Evolutionary conservation across 2,113 vertebrate genomes (phyloP).

Genomic region (Stigmatopora nigra): DNA sequence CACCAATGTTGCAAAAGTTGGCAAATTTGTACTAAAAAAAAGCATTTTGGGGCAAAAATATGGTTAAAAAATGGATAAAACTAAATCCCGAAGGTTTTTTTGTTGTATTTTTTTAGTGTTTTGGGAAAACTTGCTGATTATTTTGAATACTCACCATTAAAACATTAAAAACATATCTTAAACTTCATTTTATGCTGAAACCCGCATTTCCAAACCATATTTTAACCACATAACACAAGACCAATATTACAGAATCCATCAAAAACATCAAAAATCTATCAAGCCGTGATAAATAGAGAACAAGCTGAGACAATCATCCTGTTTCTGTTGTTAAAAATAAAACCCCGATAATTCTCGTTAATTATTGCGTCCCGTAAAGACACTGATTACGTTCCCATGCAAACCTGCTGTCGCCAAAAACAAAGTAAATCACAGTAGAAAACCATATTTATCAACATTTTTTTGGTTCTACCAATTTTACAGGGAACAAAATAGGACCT

Average conservation of each 20-base stretch:
- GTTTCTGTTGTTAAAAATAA: slow-evolving; percentile 1
- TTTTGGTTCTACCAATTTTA: slow-evolving; percentile 51
- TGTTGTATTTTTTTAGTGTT: too few species aligned
- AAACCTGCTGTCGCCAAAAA: slow-evolving; percentile 8
- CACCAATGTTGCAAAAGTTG: too few species aligned
- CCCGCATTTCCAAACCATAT: background rate
- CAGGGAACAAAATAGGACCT: slow-evolving; percentile 36
- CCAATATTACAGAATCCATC: background rate
- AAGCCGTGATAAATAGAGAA: background rate
- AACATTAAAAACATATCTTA: background rate
- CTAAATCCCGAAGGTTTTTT: too few species aligned
- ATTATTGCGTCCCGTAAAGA: slow-evolving; percentile 26
- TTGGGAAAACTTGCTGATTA: background rate
- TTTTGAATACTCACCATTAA: background rate
- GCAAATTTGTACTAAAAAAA: background rate
- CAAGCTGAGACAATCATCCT: background rate
- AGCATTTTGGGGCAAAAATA: background rate
- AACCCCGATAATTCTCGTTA: background rate
- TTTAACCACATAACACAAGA: background rate
- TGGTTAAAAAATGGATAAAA: too few species aligned
- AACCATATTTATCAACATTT: slow-evolving; percentile 66
- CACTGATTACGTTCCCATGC: slow-evolving; percentile 38
- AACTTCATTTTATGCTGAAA: background rate
- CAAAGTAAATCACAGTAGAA: slow-evolving; percentile 45
- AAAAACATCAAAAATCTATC: background rate